Percentiles rank a stretch among this genome's conserved stretches.
Evolutionary conservation across 2,113 vertebrate genomes (phyloP).

Genomic region (Nipponia nippon): DNA sequence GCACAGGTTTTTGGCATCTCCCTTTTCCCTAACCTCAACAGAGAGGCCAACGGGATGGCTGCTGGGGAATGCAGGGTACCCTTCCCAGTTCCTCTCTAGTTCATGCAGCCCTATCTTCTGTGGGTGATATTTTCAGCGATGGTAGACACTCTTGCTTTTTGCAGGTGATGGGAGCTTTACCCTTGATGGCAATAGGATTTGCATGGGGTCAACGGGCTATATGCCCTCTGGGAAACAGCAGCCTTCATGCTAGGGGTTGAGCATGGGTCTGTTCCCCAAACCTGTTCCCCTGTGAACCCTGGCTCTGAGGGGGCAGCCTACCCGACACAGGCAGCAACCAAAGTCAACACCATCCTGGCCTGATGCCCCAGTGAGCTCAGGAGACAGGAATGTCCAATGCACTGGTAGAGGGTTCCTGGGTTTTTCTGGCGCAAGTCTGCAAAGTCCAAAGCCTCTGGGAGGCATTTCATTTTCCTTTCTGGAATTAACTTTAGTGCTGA

Average conservation of each 20-base stretch:
- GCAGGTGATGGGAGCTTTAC: neutral
- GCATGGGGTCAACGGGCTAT: accelerated
- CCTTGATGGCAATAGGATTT: neutral
- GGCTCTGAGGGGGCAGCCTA: neutral
- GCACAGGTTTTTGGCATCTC: neutral
- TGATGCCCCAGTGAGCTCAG: neutral
- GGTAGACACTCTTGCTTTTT: neutral
- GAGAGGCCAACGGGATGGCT: neutral
- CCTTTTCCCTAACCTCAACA: neutral
- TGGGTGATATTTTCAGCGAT: neutral
- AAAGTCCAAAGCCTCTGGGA: constrained; percentile 4
- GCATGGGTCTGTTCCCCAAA: neutral
- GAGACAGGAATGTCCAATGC: constrained; percentile 1
- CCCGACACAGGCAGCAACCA: neutral
- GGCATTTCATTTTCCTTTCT: constrained; percentile 52
- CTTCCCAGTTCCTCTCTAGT: neutral
- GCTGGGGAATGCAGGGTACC: neutral
- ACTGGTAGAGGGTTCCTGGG: neutral
- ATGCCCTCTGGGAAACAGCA: neutral
- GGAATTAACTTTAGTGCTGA: constrained; percentile 54
- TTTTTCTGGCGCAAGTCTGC: neutral
- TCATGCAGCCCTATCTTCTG: neutral
- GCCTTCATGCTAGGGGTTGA: too few species aligned
- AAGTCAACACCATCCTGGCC: neutral
- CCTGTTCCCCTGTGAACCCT: neutral